Percentiles rank a stretch among this genome's conserved stretches.
phyloP scores from a whole-genome alignment of 2,888 invertebrate species.

The Cephus runcator region DNA sequence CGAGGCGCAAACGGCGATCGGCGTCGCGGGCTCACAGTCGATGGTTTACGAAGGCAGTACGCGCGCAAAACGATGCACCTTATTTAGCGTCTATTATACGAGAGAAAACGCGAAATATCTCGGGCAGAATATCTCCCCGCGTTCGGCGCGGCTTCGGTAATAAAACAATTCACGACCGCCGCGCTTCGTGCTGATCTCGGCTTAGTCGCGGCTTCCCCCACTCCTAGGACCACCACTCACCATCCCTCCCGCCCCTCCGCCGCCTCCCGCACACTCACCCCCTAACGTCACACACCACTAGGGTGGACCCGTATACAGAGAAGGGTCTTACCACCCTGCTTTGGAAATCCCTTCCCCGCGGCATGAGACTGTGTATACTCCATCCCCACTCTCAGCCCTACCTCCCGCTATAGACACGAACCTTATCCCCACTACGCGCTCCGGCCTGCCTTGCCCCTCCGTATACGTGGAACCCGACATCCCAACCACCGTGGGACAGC shows the following conservation, averaged over 20 bases:
- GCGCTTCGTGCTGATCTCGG: constrained; percentile 40
- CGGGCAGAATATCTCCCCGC: constrained; percentile 41
- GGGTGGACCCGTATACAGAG: background rate
- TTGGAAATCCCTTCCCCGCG: background rate
- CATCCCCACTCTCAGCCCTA: constrained; percentile 8
- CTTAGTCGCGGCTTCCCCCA: constrained; percentile 23
- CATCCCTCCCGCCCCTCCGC: constrained; percentile 15
- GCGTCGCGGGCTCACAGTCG: background rate
- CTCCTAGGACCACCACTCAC: constrained; percentile 20
- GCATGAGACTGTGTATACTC: background rate
- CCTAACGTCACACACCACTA: background rate
- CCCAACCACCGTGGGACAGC: constrained; percentile 17
- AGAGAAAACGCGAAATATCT: constrained; percentile 51
- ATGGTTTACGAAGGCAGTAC: background rate
- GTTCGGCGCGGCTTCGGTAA: constrained; percentile 38
- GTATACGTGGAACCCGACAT: background rate
- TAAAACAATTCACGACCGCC: constrained; percentile 48
- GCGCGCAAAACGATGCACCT: constrained; percentile 30
- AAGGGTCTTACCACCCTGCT: background rate
- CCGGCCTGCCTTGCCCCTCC: background rate
- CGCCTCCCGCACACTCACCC: background rate
- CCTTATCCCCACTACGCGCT: background rate
- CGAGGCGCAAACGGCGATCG: background rate
- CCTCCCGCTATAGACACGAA: background rate
- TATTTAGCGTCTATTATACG: constrained; percentile 47